These are phyloP conservation scores for Erebia ligea DNA, from an alignment of 2,888 invertebrate species.

Conservation along the genomic window DNA sequence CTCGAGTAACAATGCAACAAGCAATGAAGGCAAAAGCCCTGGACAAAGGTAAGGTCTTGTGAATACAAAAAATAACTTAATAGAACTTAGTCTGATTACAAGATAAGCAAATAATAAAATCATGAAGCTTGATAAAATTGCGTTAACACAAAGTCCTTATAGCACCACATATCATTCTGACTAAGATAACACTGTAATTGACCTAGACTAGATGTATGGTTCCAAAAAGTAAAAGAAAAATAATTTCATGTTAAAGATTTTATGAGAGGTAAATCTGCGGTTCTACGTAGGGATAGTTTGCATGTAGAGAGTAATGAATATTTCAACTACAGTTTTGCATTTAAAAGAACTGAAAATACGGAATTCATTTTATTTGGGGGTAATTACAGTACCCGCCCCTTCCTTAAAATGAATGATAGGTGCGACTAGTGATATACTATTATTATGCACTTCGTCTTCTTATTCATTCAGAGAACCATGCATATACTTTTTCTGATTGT, in stretches of 20 bases:
- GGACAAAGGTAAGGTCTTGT: constrained; percentile 83
- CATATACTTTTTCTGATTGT: constrained; percentile 2
- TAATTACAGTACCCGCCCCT: background rate
- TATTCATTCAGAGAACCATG: background rate
- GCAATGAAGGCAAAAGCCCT: constrained; percentile 87
- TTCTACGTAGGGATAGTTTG: constrained; percentile 5
- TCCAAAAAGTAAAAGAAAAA: background rate
- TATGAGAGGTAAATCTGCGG: constrained; percentile 5
- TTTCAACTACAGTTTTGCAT: constrained; percentile 18
- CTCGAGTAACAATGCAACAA: constrained; percentile 87
- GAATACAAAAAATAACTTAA: background rate
- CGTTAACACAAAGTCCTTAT: background rate
- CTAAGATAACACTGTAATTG: background rate
- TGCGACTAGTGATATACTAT: background rate
- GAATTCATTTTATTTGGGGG: background rate
- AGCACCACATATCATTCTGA: background rate
- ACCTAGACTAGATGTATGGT: background rate
- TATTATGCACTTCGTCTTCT: background rate
- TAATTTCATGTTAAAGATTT: background rate
- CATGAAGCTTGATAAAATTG: background rate
- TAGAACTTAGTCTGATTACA: background rate
- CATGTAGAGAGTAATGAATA: constrained; percentile 16
- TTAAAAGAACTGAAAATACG: background rate
- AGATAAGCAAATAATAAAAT: background rate
- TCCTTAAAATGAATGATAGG: background rate